These are phyloP conservation scores for Eudasyphora cyanicolor DNA, from an alignment of 2,888 invertebrate species.

Conservation along the genomic window DNA sequence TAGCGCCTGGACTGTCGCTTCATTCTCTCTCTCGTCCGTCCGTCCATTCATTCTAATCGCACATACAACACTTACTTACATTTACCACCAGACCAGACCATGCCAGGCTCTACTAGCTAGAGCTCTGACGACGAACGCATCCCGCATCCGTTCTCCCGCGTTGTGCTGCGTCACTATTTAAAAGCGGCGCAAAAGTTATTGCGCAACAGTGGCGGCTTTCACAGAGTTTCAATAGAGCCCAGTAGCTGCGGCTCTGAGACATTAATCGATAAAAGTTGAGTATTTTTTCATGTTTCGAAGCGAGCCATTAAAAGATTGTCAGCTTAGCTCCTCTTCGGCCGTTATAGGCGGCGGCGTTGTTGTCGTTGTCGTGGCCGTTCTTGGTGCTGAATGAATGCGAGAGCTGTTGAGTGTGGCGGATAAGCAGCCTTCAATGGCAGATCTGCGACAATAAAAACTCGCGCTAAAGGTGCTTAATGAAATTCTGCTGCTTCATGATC, in stretches of 20 bases:
- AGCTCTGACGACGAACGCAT: too few species aligned
- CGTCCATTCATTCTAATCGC: conserved; percentile 62
- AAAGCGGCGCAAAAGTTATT: conserved; percentile 67
- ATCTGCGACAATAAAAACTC: conserved; percentile 66
- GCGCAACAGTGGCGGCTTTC: conserved; percentile 65
- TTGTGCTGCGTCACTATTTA: conserved; percentile 36
- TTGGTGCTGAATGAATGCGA: not conserved
- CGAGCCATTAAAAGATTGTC: conserved; percentile 81
- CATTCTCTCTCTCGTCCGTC: not conserved
- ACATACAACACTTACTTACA: conserved; percentile 60
- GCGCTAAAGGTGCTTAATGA: conserved; percentile 72
- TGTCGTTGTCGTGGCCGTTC: conserved; percentile 48
- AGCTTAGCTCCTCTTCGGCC: conserved; percentile 59
- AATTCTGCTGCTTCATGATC: conserved; percentile 70
- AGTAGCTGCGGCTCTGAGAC: conserved; percentile 80
- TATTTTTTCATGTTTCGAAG: conserved; percentile 80
- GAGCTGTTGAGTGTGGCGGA: conserved; percentile 49
- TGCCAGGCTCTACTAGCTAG: too few species aligned
- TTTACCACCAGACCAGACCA: not conserved
- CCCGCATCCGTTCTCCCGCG: not conserved
- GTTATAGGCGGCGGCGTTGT: conserved; percentile 51
- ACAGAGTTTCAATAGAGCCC: conserved; percentile 69
- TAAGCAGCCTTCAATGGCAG: conserved; percentile 58
- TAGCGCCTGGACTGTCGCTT: conserved; percentile 62
- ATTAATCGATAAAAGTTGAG: conserved; percentile 81